Evolutionary conservation across 2,113 vertebrate species (phyloP), one percentile per base, ranked within the genome.

Genomic region (Chaetura pelagica): DNA sequence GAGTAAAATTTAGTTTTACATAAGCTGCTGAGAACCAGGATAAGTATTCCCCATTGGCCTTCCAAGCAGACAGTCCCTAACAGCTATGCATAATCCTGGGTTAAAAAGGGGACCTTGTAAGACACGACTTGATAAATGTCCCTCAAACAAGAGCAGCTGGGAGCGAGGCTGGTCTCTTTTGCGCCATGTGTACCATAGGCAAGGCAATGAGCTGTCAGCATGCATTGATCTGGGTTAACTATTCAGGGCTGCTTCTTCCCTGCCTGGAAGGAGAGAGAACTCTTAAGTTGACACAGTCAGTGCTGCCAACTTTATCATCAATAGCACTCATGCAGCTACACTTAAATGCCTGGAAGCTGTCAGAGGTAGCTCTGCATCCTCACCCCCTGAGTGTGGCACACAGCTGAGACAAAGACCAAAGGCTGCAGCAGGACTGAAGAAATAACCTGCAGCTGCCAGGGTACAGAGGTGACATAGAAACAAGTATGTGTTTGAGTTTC

Each of bases 401-500:
- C 18, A 80, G 59, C 46, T 1, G 1, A 0, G 0, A 26, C 3
- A 3, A 57, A 83, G 63, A 59, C 8, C 0, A 0, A 35, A 8
- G 42, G 48, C 68, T 84, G 46, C 17, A 75, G 44, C 10, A 44
- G 44, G 76, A 49, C 57, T 26, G n/a, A 68, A 66, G n/a, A 38
- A 61, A 79, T 10, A 40, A 4, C 23, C 42, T 49, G 76, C 40
- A 51, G 68, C 35, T 84, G 38, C 34, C 61, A 30, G 55, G 1
- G 12, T 35, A 35, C 44, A 69, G 22, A n/a, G 44, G 46, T 1
- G 2, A 42, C n/a, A 24, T 30, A 11, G 71, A 79, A 85, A 10
- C 35, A 92, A n/a, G 35, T 6, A 55, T 2, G 4, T 4, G 29
- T 35, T 69, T 49, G 42, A 38, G 48, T 69, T 91, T 62, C 68